Conservation (phyloP, 2,113 vertebrate genomes). For the Syngnathus scovelli region DNA sequence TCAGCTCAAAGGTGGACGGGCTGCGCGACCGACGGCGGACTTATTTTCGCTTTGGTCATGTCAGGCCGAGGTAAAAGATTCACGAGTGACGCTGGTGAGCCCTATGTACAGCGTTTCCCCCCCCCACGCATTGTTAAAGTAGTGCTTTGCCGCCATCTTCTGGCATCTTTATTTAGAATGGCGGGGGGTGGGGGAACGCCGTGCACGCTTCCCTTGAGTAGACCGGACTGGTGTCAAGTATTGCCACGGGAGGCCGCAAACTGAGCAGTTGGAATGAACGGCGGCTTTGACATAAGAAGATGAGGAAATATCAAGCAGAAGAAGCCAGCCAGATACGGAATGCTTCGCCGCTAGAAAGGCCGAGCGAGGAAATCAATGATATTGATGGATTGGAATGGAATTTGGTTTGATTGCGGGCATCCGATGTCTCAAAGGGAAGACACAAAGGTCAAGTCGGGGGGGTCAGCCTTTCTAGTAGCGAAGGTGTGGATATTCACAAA, state of each 20-base stretch:
- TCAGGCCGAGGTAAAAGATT: constrained; percentile 21
- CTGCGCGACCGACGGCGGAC: constrained; percentile 8
- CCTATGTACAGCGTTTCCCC: background rate
- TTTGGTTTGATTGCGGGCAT: constrained; percentile 5
- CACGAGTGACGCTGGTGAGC: constrained; percentile 51
- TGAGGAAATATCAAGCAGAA: constrained; percentile 28
- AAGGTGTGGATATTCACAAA: constrained; percentile 9
- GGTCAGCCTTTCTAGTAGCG: constrained; percentile 32
- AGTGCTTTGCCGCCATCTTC: background rate
- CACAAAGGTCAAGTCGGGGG: background rate
- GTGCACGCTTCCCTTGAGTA: constrained; percentile 19
- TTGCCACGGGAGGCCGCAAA: constrained; percentile 36
- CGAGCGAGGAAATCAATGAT: background rate
- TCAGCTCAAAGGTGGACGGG: constrained; percentile 19
- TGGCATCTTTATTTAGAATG: background rate
- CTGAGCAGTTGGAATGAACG: background rate
- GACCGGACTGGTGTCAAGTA: constrained; percentile 21
- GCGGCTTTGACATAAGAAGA: constrained; percentile 18
- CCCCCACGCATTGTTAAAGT: background rate
- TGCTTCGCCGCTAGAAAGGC: constrained; percentile 37
- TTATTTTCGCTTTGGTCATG: constrained; percentile 48
- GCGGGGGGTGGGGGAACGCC: constrained; percentile 9
- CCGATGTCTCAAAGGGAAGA: background rate
- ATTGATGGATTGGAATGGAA: background rate
- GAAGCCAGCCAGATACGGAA: constrained; percentile 9